Base-by-base conservation (phyloP, 2,797 vertebrate genomes). In the Graptemys geographica region DNA sequence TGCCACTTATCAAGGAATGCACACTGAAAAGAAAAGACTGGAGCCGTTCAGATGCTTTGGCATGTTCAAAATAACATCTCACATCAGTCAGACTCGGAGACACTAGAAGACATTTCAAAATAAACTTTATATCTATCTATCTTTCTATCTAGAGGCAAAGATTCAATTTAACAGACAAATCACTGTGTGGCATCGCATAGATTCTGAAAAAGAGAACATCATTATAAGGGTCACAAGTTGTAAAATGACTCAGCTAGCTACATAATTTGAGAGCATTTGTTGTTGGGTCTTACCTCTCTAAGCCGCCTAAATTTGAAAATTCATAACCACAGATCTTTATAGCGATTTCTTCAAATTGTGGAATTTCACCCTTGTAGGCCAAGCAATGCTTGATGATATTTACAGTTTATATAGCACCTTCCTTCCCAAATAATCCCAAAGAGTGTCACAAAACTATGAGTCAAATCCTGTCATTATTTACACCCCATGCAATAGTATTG, bases 61-160 rank as follows among this genome's bases (percentile, higher is more conserved):
- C 98, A 98, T 98, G 98, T 98, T 98, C 98, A 97, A 98, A 98
- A 98, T 98, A 98, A 98, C 98, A 98, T 98, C 98, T 98, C 98
- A 97, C 98, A 98, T 98, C 98, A 98, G 98, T 98, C 98, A 98
- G 97, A 93, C 97, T 98, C 96, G 87, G 96, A 98, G 90, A 95
- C 96, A 90, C 98, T 95, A 69, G 95, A 86, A 98, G 98, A 98
- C 97, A 81, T 98, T 97, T 97, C 95, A 96, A 97, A 98, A 97
- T 97, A 96, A 97, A 97, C 96, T 97, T 97, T 96, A 25, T 91
- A 97, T 97, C 69, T 52, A 81, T 81, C 96, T 95, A 96, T 97
- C 97, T 94, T 89, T 94, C 96, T 96, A 96, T 97, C 97, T 96
- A n/a, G 94, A 97, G 96, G 96, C 96, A 97, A 96, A 95, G 95